Evolutionary conservation across 1,140 invertebrate genomes (phyloP).

Genomic region (Drosophila fuyamai): DNA sequence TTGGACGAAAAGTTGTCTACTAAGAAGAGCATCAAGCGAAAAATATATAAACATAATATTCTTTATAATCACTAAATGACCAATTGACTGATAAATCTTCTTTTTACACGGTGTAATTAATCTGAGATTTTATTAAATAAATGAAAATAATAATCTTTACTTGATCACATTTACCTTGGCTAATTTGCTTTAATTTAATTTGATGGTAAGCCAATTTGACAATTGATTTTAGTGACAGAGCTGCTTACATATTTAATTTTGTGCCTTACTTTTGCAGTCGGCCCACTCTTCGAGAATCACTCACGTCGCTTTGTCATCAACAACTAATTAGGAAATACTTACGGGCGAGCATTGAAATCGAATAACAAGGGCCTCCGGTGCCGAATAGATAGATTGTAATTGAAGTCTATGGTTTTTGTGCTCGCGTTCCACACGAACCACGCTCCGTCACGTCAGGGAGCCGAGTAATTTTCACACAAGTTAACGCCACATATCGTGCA

Average conservation of each 20-base stretch:
- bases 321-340: conserved; percentile 72
- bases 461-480: conserved; percentile 81
- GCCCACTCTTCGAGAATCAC: not conserved
- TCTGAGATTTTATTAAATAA: too few species aligned
- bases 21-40: too few species aligned
- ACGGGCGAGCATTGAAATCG: conserved; percentile 45
- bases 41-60: too few species aligned
- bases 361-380: conserved; percentile 39
- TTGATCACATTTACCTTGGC: not conserved
- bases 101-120: too few species aligned
- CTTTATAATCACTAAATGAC: too few species aligned
- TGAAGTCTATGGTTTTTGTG: conserved; percentile 43
- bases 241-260: conserved; percentile 21
- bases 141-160: not conserved
- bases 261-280: not conserved
- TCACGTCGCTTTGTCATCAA: conserved; percentile 59
- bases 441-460: conserved; percentile 64
- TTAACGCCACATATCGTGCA: conserved; percentile 81
- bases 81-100: too few species aligned
- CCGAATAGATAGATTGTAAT: conserved; percentile 33
- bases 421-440: conserved; percentile 51
- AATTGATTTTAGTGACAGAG: conserved; percentile 24
- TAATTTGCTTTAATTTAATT: conserved; percentile 19
- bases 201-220: conserved; percentile 18
- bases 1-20: too few species aligned